Percentiles rank a stretch among this genome's conserved stretches.
phyloP scores from a whole-genome alignment of 2,888 invertebrate genomes.

The Clusia tigrina region DNA sequence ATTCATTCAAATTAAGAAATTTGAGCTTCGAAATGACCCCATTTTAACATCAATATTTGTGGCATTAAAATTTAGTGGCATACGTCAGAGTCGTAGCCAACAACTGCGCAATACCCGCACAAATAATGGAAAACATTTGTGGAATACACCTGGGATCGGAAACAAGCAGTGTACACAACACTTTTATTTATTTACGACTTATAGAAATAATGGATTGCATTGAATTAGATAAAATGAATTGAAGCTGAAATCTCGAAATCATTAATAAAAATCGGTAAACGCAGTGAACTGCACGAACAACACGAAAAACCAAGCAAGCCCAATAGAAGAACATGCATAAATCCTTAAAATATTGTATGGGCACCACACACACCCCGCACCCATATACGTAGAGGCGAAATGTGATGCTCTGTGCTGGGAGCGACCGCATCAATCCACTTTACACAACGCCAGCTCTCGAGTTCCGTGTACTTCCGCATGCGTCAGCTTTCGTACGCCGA shows the following conservation, averaged over 20 bases:
- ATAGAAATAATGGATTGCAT: conserved; percentile 3
- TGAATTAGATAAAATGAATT: background rate
- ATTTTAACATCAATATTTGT: no score
- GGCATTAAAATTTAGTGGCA: no score
- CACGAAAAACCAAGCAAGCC: background rate
- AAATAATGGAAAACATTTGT: background rate
- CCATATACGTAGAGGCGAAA: background rate
- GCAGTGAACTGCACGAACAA: background rate
- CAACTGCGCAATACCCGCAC: background rate
- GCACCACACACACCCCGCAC: no score
- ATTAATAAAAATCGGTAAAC: conserved; percentile 2
- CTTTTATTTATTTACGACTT: conserved; percentile 8
- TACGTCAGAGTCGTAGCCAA: no score
- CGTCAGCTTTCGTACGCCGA: background rate
- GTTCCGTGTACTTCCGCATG: background rate
- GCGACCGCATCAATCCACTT: background rate
- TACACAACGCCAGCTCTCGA: background rate
- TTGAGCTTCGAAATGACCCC: no score
- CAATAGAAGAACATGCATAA: background rate
- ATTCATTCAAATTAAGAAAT: no score
- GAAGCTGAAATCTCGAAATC: background rate
- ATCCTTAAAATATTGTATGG: background rate
- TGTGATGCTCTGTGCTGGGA: no score
- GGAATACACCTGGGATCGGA: background rate
- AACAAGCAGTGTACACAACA: background rate